Percentiles rank a stretch among this genome's conserved stretches.
These are phyloP conservation scores for Hypocryptadius cinnamomeus DNA, from an alignment of 2,113 vertebrate genomes.

Conservation along the genomic window DNA sequence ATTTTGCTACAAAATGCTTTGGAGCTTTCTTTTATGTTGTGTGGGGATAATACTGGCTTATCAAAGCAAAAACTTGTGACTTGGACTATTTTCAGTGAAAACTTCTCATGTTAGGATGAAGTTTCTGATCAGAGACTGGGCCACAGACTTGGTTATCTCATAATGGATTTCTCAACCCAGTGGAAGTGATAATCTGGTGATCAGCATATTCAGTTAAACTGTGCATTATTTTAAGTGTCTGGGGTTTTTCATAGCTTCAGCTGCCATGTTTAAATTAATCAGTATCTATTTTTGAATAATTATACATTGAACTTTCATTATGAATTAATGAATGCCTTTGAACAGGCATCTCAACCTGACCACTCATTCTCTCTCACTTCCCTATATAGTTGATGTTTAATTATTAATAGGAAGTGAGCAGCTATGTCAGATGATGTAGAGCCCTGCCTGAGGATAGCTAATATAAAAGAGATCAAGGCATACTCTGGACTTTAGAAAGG, in stretches of 20 bases:
- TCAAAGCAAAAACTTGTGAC: not conserved
- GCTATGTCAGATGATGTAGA: not conserved
- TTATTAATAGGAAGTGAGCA: not conserved
- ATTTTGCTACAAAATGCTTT: not conserved
- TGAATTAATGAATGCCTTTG: slow-evolving; percentile 30
- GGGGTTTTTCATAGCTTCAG: not conserved
- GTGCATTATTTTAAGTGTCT: not conserved
- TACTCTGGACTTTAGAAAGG: not conserved
- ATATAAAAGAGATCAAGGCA: not conserved
- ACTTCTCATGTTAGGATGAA: not conserved
- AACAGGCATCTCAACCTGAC: slow-evolving; percentile 2
- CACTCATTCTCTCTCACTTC: not conserved
- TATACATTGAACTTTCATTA: not conserved
- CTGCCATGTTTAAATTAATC: not conserved
- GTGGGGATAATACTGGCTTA: not conserved
- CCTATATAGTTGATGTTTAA: not conserved
- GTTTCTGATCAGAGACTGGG: not conserved
- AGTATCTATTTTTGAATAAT: slow-evolving; percentile 16
- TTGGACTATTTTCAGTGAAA: not conserved
- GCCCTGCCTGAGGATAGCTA: not conserved
- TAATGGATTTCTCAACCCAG: not conserved
- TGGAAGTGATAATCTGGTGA: not conserved
- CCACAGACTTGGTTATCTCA: not conserved
- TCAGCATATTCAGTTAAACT: not conserved
- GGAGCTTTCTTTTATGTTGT: not conserved